These are phyloP conservation scores for Trachops cirrhosus DNA, from an alignment of 2,797 vertebrate species.

Conservation along the genomic window DNA sequence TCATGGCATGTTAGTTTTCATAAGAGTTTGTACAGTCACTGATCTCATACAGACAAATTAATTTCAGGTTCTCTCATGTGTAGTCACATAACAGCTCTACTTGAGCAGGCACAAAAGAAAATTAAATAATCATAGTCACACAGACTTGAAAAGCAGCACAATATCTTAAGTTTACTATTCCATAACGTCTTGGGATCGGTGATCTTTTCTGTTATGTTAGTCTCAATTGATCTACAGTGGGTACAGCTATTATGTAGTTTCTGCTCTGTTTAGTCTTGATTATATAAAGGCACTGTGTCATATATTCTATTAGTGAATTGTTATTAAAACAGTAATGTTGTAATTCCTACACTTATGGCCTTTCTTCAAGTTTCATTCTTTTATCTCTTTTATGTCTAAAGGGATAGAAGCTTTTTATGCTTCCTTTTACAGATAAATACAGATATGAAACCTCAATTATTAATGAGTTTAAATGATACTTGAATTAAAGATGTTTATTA, in stretches of 20 bases:
- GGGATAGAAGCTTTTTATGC: constrained; percentile 60
- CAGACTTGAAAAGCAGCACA: constrained; percentile 85
- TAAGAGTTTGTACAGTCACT: constrained; percentile 88
- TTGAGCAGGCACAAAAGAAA: constrained; percentile 88
- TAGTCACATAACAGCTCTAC: constrained; percentile 87
- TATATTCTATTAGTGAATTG: constrained; percentile 80
- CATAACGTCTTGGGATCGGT: constrained; percentile 82
- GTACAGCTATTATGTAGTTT: constrained; percentile 79
- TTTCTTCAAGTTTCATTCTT: constrained; percentile 74
- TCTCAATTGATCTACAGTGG: constrained; percentile 80
- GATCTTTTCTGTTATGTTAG: constrained; percentile 83
- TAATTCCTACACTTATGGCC: constrained; percentile 77
- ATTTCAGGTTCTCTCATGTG: constrained; percentile 89
- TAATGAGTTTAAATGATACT: constrained; percentile 67
- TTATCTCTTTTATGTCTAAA: constrained; percentile 70
- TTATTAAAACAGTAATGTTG: constrained; percentile 77
- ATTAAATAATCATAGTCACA: constrained; percentile 89
- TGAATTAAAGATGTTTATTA: constrained; percentile 64
- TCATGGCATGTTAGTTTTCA: constrained; percentile 89
- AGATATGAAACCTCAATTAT: constrained; percentile 45
- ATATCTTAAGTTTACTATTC: constrained; percentile 85
- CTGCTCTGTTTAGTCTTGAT: constrained; percentile 82
- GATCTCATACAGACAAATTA: constrained; percentile 89
- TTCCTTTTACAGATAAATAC: constrained; percentile 63
- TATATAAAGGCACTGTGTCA: constrained; percentile 79